Percentiles rank a stretch among this genome's conserved stretches.
phyloP scores from a whole-genome alignment of 1,140 invertebrate species.

The Drosophila suzukii region DNA sequence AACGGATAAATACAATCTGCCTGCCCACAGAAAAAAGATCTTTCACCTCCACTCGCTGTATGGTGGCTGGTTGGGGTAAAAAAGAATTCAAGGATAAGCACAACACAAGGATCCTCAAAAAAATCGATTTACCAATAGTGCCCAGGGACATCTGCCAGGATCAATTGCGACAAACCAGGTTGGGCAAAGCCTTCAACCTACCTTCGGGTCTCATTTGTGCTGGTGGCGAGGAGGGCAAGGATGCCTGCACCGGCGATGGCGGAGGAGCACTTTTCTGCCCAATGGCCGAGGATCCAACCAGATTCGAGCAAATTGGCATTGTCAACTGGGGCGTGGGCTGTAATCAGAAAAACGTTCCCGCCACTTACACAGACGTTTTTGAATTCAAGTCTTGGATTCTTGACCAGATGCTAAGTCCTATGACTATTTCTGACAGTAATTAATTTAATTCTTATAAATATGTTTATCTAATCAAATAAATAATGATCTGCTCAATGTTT shows the following conservation, averaged over 20 bases:
- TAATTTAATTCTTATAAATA: not conserved
- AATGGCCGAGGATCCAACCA: slow-evolving; percentile 82
- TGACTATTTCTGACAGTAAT: no score
- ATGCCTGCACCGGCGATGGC: slow-evolving; percentile 90
- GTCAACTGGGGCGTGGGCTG: slow-evolving; percentile 89
- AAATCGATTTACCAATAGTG: not conserved
- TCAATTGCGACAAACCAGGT: slow-evolving; percentile 82
- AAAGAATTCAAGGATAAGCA: not conserved
- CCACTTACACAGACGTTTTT: not conserved
- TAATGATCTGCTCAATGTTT: not conserved
- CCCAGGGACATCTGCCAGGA: slow-evolving; percentile 27
- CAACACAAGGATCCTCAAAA: not conserved
- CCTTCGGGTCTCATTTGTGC: slow-evolving; percentile 85
- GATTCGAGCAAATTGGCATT: slow-evolving; percentile 87
- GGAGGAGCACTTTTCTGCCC: slow-evolving; percentile 89
- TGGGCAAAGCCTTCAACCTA: slow-evolving; percentile 84
- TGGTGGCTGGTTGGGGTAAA: slow-evolving; percentile 2
- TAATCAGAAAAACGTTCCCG: not conserved
- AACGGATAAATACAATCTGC: not conserved
- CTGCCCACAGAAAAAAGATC: not conserved
- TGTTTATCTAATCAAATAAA: not conserved
- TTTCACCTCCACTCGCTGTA: not conserved
- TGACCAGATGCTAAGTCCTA: not conserved
- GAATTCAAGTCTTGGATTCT: not conserved
- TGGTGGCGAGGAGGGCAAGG: slow-evolving; percentile 89